These are phyloP conservation scores for Exaiptasia diaphana DNA, from an alignment of 64 coral and sea anemone species.

Conservation along the genomic window DNA sequence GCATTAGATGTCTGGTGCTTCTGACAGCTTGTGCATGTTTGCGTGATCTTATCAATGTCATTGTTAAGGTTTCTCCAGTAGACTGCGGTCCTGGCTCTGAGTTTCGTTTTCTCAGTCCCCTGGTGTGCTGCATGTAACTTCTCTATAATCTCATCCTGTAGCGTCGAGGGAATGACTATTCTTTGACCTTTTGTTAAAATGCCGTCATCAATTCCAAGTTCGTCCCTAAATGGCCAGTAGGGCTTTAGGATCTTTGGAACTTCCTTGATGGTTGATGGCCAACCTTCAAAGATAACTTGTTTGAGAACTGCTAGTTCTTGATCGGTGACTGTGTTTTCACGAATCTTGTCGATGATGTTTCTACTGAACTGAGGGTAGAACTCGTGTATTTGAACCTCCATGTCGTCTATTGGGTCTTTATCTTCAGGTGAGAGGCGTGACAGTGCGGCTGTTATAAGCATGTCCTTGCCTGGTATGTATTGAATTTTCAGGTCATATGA, in stretches of 20 bases:
- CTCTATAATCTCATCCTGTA: constrained; percentile 37
- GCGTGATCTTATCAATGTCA: background rate
- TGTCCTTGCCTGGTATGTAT: constrained; percentile 36
- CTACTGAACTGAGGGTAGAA: constrained; percentile 26
- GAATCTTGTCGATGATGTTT: constrained; percentile 6
- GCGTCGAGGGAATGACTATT: constrained; percentile 21
- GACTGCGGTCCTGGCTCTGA: constrained; percentile 9
- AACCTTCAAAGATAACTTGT: constrained; percentile 20
- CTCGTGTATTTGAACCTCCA: constrained; percentile 43
- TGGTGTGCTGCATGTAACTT: constrained; percentile 31
- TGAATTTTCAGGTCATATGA: constrained; percentile 24
- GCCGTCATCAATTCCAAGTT: constrained; percentile 36
- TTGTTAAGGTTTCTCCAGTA: constrained; percentile 23
- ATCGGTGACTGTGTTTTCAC: background rate
- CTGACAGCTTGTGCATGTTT: background rate
- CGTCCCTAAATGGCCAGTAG: constrained; percentile 14
- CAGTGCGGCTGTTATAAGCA: constrained; percentile 34
- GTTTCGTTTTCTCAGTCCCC: constrained; percentile 22
- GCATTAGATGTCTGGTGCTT: background rate
- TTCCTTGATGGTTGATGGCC: constrained; percentile 43
- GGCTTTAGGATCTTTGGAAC: background rate
- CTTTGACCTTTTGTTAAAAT: constrained; percentile 35
- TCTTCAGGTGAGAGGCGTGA: constrained; percentile 30
- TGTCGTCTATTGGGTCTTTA: background rate
- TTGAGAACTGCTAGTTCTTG: constrained; percentile 33